Evolutionary conservation across 2,797 vertebrate species (phyloP).

Genomic region (Labeo calbasu): DNA sequence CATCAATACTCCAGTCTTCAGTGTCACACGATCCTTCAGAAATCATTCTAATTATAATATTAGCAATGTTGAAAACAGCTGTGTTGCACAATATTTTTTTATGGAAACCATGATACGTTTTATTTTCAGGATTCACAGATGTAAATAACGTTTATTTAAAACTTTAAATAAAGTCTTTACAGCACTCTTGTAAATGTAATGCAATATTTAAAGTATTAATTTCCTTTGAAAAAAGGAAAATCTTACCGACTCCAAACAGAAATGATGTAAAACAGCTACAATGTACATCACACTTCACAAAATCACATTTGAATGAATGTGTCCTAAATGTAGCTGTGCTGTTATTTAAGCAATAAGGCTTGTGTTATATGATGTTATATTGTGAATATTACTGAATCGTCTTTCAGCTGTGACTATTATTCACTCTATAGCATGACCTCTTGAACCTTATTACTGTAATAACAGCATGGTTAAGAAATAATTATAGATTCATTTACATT

Average conservation of each 20-base stretch:
- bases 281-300: neutral
- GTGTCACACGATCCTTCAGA: neutral
- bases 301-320: neutral
- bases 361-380: neutral
- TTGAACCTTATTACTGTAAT: neutral
- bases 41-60: neutral
- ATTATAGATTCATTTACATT: neutral
- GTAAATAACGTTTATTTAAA: neutral
- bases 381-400: neutral
- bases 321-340: neutral
- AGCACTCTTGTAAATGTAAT: neutral
- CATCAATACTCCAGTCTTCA: conserved; percentile 15
- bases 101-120: neutral
- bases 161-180: neutral
- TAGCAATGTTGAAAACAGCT: neutral
- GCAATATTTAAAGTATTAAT: too few species aligned
- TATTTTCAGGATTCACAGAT: neutral
- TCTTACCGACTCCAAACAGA: neutral
- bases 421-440: neutral
- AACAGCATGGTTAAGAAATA: neutral
- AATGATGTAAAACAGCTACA: neutral
- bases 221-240: neutral
- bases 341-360: neutral
- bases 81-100: neutral
- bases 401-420: neutral